phyloP scores from a whole-genome alignment of 2,888 invertebrate genomes.

The Eugnorisma glareosa region DNA sequence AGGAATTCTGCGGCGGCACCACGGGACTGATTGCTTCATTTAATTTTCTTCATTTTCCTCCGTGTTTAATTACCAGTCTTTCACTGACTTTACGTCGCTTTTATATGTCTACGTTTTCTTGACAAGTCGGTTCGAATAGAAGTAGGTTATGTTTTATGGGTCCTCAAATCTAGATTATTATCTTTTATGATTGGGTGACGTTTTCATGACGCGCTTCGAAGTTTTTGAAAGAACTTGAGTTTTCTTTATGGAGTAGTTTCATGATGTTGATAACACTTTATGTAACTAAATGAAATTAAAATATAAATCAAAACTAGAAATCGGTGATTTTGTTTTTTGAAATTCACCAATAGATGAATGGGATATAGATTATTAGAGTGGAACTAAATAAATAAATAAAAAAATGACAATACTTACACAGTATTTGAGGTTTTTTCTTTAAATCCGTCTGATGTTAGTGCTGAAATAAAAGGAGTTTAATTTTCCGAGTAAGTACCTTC shows the following conservation, averaged over 20 bases:
- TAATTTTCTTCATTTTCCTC: conserved; percentile 28
- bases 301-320: not conserved
- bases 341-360: not conserved
- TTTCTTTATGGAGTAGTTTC: not conserved
- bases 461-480: not conserved
- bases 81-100: conserved; percentile 19
- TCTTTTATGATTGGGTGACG: not conserved
- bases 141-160: not conserved
- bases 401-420: no score
- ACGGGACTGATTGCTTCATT: conserved; percentile 24
- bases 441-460: not conserved
- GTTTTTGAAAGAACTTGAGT: not conserved
- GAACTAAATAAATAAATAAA: no score
- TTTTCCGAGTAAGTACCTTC: no score
- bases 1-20: conserved; percentile 24
- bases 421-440: not conserved
- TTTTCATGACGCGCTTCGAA: not conserved
- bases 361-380: not conserved
- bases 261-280: not conserved
- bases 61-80: conserved; percentile 18
- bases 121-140: not conserved
- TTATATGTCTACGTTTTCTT: conserved; percentile 11
- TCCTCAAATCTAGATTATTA: not conserved
- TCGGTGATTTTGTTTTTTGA: not conserved
- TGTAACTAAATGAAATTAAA: not conserved